phyloP scores from a whole-genome alignment of 2,797 vertebrate species.

The Carapus acus region DNA sequence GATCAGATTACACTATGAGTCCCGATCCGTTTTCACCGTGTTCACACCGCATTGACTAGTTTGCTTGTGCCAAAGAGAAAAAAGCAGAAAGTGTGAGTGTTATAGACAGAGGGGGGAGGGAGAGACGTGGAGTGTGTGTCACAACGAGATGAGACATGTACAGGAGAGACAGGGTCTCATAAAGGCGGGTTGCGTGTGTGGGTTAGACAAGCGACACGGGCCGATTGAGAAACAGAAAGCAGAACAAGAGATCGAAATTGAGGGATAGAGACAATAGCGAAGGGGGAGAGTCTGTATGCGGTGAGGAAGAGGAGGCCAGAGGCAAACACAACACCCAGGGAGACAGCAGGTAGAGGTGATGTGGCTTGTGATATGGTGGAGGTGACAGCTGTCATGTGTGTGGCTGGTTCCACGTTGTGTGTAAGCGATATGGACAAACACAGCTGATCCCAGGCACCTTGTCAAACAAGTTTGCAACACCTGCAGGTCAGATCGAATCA shows the following conservation, averaged over 20 bases:
- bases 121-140: neutral
- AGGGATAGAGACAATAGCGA: too few relatives aligned
- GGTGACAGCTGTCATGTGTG: conserved; percentile 17
- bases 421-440: conserved; percentile 23
- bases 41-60: conserved; percentile 35
- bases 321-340: too few relatives aligned
- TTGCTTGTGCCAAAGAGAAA: conserved; percentile 38
- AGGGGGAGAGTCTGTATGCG: too few relatives aligned
- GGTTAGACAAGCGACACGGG: too few relatives aligned
- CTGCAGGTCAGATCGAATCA: neutral
- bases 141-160: neutral
- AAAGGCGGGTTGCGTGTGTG: too few relatives aligned
- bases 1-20: conserved; percentile 53
- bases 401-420: conserved; percentile 21
- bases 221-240: too few relatives aligned
- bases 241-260: too few relatives aligned
- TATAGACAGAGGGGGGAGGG: neutral
- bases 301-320: too few relatives aligned
- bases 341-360: too few relatives aligned
- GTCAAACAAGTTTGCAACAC: conserved; percentile 5
- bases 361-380: conserved; percentile 30
- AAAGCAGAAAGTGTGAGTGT: too few relatives aligned
- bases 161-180: too few relatives aligned
- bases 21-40: conserved; percentile 38
- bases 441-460: neutral